These are phyloP conservation scores for Murina feae DNA, from an alignment of 2,113 vertebrate species.

Conservation along the genomic window DNA sequence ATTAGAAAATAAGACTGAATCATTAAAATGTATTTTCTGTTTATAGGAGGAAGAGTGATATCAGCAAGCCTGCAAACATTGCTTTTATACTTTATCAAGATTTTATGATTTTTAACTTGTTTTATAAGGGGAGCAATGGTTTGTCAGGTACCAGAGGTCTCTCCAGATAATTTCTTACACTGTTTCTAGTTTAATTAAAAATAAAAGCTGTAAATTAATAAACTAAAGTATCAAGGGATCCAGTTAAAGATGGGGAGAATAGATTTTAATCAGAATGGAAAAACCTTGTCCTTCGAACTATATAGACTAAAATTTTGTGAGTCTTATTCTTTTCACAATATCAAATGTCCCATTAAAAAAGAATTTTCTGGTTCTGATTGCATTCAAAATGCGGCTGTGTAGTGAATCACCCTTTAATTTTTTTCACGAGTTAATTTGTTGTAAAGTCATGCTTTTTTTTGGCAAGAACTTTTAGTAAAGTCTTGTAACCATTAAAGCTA, in stretches of 20 bases:
- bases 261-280: background rate
- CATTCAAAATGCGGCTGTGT: background rate
- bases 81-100: constrained; percentile 10
- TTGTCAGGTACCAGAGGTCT: constrained; percentile 28
- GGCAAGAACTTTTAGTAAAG: constrained; percentile 40
- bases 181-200: constrained; percentile 26
- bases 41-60: background rate
- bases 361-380: constrained; percentile 19
- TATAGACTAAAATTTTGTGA: background rate
- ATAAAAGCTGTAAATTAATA: background rate
- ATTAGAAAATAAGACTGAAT: background rate
- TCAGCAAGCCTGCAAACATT: background rate
- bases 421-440: background rate
- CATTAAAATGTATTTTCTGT: constrained; percentile 12
- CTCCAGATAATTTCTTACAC: background rate
- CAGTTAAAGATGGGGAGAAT: background rate
- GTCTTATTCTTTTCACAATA: background rate
- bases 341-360: constrained; percentile 18
- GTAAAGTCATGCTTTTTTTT: background rate
- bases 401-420: background rate
- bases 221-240: background rate
- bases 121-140: background rate
- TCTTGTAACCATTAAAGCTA: constrained; percentile 39
- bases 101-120: background rate
- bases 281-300: background rate